Conservation (phyloP, 1,140 invertebrate species). For the Neuroterus valhalla region DNA sequence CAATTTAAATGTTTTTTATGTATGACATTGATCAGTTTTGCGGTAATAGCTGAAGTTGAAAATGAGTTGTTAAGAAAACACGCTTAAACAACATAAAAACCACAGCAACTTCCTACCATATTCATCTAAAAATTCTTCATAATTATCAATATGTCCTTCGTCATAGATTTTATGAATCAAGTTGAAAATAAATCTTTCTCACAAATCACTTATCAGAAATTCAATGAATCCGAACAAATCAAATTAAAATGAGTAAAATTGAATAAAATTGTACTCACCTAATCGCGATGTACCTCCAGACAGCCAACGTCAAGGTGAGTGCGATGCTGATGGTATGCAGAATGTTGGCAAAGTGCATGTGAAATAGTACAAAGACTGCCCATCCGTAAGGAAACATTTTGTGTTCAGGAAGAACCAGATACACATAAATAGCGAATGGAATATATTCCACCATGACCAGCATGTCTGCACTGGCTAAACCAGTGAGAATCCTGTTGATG, state of each 20-base stretch:
- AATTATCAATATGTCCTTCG: too few species aligned
- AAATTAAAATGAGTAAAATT: not conserved
- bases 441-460: constrained; percentile 92
- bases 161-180: too few species aligned
- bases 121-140: too few species aligned
- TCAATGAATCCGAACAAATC: not conserved
- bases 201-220: not conserved
- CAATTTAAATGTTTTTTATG: too few species aligned
- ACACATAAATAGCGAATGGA: constrained; percentile 86
- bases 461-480: constrained; percentile 88
- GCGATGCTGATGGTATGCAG: constrained; percentile 92
- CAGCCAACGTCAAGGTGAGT: constrained; percentile 87
- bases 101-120: too few species aligned
- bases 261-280: constrained; percentile 65
- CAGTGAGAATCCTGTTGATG: constrained; percentile 89
- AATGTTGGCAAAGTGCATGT: constrained; percentile 86
- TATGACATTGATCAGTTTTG: too few species aligned
- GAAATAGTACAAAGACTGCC: constrained; percentile 85
- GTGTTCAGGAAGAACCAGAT: constrained; percentile 78
- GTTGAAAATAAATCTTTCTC: constrained; percentile 36
- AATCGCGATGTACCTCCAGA: constrained; percentile 84
- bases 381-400: constrained; percentile 79
- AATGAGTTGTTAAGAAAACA: too few species aligned
- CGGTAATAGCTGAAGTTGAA: too few species aligned
- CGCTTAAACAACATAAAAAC: too few species aligned